Conservation (phyloP, 2,113 vertebrate species). For the Polyodon spathula region DNA sequence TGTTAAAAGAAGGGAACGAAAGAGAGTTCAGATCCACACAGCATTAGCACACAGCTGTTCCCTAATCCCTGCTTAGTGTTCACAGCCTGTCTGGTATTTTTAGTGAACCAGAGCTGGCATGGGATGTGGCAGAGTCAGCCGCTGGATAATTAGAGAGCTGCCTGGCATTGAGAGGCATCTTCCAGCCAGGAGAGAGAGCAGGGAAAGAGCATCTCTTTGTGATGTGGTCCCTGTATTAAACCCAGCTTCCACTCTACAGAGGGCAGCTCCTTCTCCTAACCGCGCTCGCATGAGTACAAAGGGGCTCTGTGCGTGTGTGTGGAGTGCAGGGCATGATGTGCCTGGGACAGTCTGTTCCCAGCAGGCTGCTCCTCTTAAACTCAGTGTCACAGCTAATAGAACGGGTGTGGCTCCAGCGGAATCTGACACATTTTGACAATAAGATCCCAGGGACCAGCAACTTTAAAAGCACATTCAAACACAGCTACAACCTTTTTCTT, state of each 20-base stretch:
- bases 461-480: too few relatives aligned
- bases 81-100: constrained; percentile 21
- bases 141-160: constrained; percentile 27
- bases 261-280: background rate
- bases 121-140: constrained; percentile 20
- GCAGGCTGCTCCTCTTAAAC: too few relatives aligned
- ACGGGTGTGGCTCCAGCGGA: too few relatives aligned
- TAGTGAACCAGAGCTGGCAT: constrained; percentile 19
- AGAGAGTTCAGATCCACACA: background rate
- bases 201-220: background rate
- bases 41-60: constrained; percentile 11
- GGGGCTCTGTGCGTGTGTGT: constrained; percentile 4
- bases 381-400: too few relatives aligned
- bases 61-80: background rate
- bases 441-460: too few relatives aligned
- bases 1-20: constrained; percentile 2
- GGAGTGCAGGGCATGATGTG: background rate
- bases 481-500: too few relatives aligned
- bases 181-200: constrained; percentile 1
- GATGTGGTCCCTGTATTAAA: constrained; percentile 4
- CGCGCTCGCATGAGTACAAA: background rate
- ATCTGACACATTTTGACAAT: too few relatives aligned
- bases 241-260: background rate
- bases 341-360: background rate
- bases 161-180: constrained; percentile 7